Evolutionary conservation across 1,140 invertebrate species (phyloP).

Genomic region (Brachionus paranguensis): DNA sequence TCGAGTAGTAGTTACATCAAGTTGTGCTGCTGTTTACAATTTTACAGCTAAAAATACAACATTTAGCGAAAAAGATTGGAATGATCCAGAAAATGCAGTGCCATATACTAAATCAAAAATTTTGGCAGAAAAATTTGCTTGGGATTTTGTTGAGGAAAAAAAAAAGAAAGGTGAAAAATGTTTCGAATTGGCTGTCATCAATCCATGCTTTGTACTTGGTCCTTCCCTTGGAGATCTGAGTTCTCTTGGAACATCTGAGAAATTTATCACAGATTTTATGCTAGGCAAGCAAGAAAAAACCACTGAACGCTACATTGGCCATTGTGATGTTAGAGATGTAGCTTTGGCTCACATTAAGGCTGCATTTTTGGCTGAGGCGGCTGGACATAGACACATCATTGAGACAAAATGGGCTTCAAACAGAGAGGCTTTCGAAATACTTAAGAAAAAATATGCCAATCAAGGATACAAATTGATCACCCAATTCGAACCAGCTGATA

Average conservation of each 20-base stretch:
- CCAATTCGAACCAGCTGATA: neutral
- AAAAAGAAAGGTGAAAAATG: conserved; percentile 50
- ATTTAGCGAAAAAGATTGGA: conserved; percentile 60
- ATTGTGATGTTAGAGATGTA: conserved; percentile 61
- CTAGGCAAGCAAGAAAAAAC: neutral
- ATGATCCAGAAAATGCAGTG: conserved; percentile 49
- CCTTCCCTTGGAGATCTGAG: conserved; percentile 48
- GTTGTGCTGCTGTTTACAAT: conserved; percentile 42
- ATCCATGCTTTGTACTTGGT: conserved; percentile 59
- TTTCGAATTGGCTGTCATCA: conserved; percentile 59
- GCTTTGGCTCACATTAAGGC: conserved; percentile 59
- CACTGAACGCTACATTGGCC: neutral
- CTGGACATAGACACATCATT: conserved; percentile 45
- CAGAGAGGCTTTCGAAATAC: neutral
- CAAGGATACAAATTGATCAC: neutral
- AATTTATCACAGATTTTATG: neutral
- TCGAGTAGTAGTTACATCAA: conserved; percentile 61
- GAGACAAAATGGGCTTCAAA: neutral
- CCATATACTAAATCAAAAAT: conserved; percentile 59
- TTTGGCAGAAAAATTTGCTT: conserved; percentile 61
- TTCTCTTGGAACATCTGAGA: conserved; percentile 49
- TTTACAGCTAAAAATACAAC: conserved; percentile 57
- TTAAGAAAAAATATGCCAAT: neutral
- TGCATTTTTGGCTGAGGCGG: conserved; percentile 57
- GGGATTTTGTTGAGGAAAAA: conserved; percentile 59